Percentiles rank a stretch among this genome's conserved stretches.
phyloP scores from a whole-genome alignment of 2,888 invertebrate genomes.

The Ophion obscuratus region DNA sequence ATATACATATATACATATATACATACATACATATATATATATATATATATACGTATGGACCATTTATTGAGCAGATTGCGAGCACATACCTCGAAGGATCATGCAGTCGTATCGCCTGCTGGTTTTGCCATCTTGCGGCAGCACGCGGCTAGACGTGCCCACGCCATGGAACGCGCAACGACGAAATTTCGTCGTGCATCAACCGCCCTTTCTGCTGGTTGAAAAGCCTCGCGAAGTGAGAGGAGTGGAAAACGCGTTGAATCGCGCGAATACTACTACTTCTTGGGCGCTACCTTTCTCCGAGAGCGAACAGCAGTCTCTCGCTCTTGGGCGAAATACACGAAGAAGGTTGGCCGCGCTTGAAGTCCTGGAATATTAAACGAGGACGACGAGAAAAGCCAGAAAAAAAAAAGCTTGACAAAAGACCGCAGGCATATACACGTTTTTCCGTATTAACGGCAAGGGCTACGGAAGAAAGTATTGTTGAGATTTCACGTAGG shows the following conservation, averaged over 20 bases:
- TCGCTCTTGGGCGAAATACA: constrained; percentile 56
- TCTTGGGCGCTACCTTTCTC: constrained; percentile 1
- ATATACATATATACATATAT: too few species aligned
- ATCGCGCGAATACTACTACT: constrained; percentile 39
- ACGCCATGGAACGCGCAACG: constrained; percentile 46
- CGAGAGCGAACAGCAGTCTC: constrained; percentile 44
- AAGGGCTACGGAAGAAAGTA: not conserved
- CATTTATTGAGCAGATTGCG: constrained; percentile 33
- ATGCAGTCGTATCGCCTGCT: constrained; percentile 39
- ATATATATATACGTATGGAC: not conserved
- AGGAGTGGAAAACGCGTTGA: constrained; percentile 42
- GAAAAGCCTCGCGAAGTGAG: constrained; percentile 41
- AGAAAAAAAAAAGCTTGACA: constrained; percentile 9
- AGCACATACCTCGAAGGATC: constrained; percentile 48
- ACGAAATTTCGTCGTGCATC: constrained; percentile 69
- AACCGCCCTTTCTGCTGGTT: constrained; percentile 54
- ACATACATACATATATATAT: not conserved
- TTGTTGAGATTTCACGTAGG: not conserved
- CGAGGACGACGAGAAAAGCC: constrained; percentile 30
- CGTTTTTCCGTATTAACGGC: not conserved
- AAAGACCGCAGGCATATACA: not conserved
- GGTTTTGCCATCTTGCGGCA: constrained; percentile 40
- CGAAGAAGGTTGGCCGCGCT: constrained; percentile 63
- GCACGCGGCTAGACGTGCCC: constrained; percentile 39
- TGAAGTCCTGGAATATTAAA: constrained; percentile 61